Conservation (phyloP, 2,888 invertebrate genomes). For the Tridacna gigas region DNA sequence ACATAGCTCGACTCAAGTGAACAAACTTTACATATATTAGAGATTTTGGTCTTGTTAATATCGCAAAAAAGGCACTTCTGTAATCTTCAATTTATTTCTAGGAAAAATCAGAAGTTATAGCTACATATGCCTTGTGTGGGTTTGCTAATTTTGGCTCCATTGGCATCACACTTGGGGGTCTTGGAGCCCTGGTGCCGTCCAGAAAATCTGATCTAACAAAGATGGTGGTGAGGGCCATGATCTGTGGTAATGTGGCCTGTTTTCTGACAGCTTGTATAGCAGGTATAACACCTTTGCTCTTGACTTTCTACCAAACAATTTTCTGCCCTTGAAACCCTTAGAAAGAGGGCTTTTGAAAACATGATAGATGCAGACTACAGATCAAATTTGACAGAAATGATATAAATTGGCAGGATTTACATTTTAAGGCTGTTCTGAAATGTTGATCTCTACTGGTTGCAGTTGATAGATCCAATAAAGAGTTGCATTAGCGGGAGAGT, state of each 20-base stretch:
- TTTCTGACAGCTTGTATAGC: constrained; percentile 84
- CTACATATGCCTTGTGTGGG: constrained; percentile 82
- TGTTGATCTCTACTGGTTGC: too few species aligned
- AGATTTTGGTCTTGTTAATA: too few species aligned
- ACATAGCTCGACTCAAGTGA: too few species aligned
- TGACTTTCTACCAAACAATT: not conserved
- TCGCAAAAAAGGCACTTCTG: too few species aligned
- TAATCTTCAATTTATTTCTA: constrained; percentile 22
- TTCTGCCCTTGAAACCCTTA: not conserved
- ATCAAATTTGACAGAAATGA: not conserved
- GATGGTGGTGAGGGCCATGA: constrained; percentile 81
- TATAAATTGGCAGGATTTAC: too few species aligned
- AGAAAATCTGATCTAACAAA: constrained; percentile 71
- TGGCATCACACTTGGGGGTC: constrained; percentile 77
- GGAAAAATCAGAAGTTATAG: constrained; percentile 76
- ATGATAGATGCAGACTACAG: not conserved
- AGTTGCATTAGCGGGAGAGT: too few species aligned
- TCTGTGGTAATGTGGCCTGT: constrained; percentile 83
- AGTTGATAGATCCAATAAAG: too few species aligned
- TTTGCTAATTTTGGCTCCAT: constrained; percentile 82
- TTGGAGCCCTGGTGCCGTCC: constrained; percentile 76
- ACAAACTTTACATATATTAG: too few species aligned
- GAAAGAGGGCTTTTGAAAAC: not conserved
- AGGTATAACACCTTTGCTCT: constrained; percentile 60
- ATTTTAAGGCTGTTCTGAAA: too few species aligned